phyloP scores from a whole-genome alignment of 92 coral and sea anemone genomes.

The Siderastrea siderea region DNA sequence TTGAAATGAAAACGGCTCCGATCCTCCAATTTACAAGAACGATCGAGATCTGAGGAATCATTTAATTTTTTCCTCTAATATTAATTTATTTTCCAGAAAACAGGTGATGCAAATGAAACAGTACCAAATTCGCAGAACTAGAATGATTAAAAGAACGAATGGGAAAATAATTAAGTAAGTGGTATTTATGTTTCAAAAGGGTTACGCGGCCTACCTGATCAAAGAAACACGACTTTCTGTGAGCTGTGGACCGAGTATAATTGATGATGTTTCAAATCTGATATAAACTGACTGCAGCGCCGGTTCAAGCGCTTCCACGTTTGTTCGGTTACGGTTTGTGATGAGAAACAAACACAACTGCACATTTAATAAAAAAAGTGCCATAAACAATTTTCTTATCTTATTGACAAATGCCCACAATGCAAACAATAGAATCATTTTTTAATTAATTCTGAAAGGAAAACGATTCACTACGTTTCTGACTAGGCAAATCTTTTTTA shows the following conservation, averaged over 20 bases:
- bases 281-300: not conserved
- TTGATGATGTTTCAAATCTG: not conserved
- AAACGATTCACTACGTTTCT: not conserved
- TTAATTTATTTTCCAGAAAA: not conserved
- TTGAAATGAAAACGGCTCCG: not conserved
- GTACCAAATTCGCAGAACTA: not conserved
- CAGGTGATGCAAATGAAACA: not conserved
- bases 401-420: slow-evolving; percentile 6
- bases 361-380: not conserved
- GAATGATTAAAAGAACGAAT: not conserved
- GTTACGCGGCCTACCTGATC: not conserved
- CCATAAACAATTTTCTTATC: slow-evolving; percentile 7
- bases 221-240: not conserved
- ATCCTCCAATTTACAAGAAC: not conserved
- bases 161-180: not conserved
- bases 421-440: slow-evolving; percentile 6
- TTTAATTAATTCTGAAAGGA: slow-evolving; percentile 34
- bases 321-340: not conserved
- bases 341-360: slow-evolving; percentile 6
- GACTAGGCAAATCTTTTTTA: not conserved
- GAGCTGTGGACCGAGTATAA: not conserved
- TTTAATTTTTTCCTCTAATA: too few species aligned
- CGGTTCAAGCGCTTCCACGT: not conserved
- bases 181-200: not conserved
- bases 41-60: too few species aligned